These are phyloP conservation scores for Ceriagrion tenellum DNA, from an alignment of 2,888 invertebrate species.

Conservation along the genomic window DNA sequence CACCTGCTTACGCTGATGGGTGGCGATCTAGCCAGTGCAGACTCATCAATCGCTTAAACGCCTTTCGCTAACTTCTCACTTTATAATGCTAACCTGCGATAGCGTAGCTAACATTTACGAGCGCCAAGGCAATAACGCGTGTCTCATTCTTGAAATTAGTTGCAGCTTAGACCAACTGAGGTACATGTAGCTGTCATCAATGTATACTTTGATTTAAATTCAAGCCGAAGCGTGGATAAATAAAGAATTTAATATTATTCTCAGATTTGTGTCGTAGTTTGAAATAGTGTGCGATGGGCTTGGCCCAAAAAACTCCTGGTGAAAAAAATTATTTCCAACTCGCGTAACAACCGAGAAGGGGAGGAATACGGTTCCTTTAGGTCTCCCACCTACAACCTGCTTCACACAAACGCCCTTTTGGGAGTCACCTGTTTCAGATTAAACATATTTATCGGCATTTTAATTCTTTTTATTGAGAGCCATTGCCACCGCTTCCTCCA, in stretches of 20 bases:
- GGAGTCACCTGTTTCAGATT: conserved; percentile 29
- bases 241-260: not conserved
- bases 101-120: not conserved
- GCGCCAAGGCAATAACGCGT: not conserved
- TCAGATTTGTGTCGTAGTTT: not conserved
- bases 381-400: not conserved
- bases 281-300: not conserved
- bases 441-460: not conserved
- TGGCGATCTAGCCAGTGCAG: not conserved
- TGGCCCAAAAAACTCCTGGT: not conserved
- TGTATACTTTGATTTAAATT: not conserved
- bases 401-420: not conserved
- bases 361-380: not conserved
- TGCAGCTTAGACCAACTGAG: not conserved
- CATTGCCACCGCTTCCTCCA: not conserved
- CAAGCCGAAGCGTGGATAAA: not conserved
- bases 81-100: not conserved
- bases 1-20: not conserved
- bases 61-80: not conserved
- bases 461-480: not conserved
- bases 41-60: not conserved
- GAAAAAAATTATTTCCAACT: not conserved
- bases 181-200: not conserved
- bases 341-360: not conserved
- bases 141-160: not conserved